Percentiles rank a stretch among this genome's conserved stretches.
Conservation (phyloP, 1,140 invertebrate genomes). For the Drosophila sturtevanti region DNA sequence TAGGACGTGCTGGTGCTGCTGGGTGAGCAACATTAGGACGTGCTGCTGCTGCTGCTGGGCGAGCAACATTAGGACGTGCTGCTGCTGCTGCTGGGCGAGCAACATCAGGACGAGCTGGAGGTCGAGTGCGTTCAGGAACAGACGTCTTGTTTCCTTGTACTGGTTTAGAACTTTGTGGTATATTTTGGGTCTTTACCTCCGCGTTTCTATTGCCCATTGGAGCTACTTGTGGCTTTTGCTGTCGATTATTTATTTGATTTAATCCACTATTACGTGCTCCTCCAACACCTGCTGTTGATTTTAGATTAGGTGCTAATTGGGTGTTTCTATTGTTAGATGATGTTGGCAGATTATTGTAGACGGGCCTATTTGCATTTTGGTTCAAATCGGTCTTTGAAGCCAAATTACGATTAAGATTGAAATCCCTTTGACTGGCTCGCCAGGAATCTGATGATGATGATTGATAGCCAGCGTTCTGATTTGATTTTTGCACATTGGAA, state of each 20-base stretch:
- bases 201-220: not conserved
- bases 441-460: slow-evolving; percentile 2
- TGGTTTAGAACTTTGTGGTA: not conserved
- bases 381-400: not conserved
- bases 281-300: not conserved
- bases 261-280: not conserved
- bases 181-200: not conserved
- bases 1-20: too few relatives aligned
- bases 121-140: not conserved
- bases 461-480: slow-evolving; percentile 1
- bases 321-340: not conserved
- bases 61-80: not conserved
- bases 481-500: not conserved
- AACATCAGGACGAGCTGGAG: not conserved
- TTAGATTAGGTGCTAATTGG: not conserved
- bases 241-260: not conserved
- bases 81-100: not conserved
- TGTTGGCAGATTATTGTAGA: not conserved
- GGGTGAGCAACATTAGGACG: too few relatives aligned
- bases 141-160: not conserved
- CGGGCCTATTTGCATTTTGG: not conserved
- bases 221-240: not conserved
- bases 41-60: not conserved
- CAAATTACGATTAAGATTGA: not conserved
- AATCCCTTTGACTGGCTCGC: slow-evolving; percentile 4